Evolutionary conservation across 2,113 vertebrate species (phyloP).

Genomic region (Motacilla tschutschensis): DNA sequence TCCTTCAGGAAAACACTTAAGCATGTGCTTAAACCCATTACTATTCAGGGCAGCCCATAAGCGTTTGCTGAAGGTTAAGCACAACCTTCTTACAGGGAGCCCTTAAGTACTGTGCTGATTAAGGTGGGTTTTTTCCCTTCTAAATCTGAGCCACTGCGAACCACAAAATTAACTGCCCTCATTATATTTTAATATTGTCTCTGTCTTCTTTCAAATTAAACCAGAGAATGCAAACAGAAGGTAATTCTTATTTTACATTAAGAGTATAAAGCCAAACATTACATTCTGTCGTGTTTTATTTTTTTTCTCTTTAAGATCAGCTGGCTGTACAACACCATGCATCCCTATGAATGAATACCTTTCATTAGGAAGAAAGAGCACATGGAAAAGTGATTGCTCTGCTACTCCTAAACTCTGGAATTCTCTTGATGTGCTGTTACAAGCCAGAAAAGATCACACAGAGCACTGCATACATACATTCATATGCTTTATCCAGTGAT

Average conservation of each 20-base stretch:
- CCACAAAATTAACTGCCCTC: neutral
- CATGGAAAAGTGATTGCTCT: neutral
- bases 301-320: neutral
- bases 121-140: neutral
- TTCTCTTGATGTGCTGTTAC: neutral
- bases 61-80: neutral
- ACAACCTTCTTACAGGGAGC: neutral
- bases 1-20: constrained; percentile 27
- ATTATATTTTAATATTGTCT: neutral
- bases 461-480: neutral
- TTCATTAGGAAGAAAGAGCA: neutral
- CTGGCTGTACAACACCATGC: neutral
- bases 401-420: neutral
- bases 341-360: neutral
- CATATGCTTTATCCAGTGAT: neutral
- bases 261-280: neutral
- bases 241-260: neutral
- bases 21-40: constrained; percentile 3
- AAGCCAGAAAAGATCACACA: neutral
- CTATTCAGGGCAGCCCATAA: constrained; percentile 25
- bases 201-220: constrained; percentile 9
- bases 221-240: neutral
- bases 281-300: accelerated
- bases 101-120: constrained; percentile 9
- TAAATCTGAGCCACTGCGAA: neutral